Evolutionary conservation across 2,888 invertebrate species (phyloP), one percentile per base, ranked within the genome.

Genomic region (Archips xylosteana): DNA sequence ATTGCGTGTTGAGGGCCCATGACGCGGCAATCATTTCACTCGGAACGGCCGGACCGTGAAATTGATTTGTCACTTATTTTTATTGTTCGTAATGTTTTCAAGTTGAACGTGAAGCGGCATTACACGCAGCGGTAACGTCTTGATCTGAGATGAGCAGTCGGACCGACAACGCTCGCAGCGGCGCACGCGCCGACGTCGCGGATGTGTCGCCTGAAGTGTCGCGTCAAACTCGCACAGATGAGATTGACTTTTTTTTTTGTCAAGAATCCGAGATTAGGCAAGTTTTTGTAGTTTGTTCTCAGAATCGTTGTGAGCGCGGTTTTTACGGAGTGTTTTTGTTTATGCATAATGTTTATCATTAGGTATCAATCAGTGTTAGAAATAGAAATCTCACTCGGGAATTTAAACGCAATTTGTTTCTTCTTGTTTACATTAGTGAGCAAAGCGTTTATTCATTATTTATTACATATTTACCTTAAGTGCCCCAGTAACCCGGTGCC

Each of bases 211-310:
- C 79, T 87, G 70, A 85, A 86, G 78, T 86, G 83, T 80, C 82
- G 83, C 81, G 78, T 87, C 67, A 81, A 83, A 75, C 68, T 85
- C 76, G 80, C 85, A 76, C 89, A 88, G 82, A 92, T 92, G 92
- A 86, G 88, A 80, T 78, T 91, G 71, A 86, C 85, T 77, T 83
- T 89, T 78, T 88, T 90, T 80, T 88, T 89, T 81, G 78, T 87
- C 79, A 89, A 87, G 77, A 82, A 80, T 76, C 81, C 85, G 78
- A 87, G 78, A 82, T 79, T 88, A 88, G 92, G 92, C 92, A 90
- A 92, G 92, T 92, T 85, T 73, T 78, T 77, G 49, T 59, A 51
- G 61, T 34, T 70, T 75, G 51, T 75, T 65, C 54, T 73, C 57
- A 57, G 32, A 51, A 57, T 51, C 54, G 74, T 65, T 75, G 69